phyloP scores from a whole-genome alignment of 2,888 invertebrate species.

The Taphrorychus bicolor region DNA sequence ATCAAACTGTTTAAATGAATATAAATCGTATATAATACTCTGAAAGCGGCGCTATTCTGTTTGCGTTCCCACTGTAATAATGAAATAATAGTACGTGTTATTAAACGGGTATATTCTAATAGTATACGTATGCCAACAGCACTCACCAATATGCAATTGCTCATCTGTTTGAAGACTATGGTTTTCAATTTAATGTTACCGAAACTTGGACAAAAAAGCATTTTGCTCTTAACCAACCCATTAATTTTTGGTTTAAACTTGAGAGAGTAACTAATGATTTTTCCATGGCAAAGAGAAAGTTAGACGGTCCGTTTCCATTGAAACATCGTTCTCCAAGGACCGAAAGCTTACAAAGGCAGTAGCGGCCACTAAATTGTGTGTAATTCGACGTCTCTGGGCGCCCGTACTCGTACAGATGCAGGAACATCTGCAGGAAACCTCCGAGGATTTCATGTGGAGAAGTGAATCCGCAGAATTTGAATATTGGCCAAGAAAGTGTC shows the following conservation, averaged over 20 bases:
- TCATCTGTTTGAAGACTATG: not conserved
- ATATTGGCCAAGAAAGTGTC: conserved; percentile 36
- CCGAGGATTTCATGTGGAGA: conserved; percentile 23
- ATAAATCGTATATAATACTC: not conserved
- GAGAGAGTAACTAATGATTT: not conserved
- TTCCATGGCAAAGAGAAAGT: conserved; percentile 7
- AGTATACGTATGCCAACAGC: no score
- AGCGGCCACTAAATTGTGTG: conserved; percentile 55
- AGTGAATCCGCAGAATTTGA: conserved; percentile 35
- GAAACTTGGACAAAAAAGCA: no score
- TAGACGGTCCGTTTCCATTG: conserved; percentile 44
- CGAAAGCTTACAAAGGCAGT: conserved; percentile 47
- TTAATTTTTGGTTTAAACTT: no score
- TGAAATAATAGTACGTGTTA: no score
- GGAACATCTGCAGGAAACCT: conserved; percentile 36
- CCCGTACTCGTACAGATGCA: conserved; percentile 39
- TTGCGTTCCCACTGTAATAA: not conserved
- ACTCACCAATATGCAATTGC: not conserved
- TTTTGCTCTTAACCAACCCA: no score
- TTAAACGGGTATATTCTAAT: no score
- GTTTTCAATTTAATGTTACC: no score
- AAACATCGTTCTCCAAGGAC: conserved; percentile 55
- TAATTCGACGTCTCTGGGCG: conserved; percentile 51
- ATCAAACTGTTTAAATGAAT: conserved; percentile 12
- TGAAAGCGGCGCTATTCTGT: not conserved